Evolutionary conservation across 2,113 vertebrate genomes (phyloP).

Genomic region (Recurvirostra avosetta): DNA sequence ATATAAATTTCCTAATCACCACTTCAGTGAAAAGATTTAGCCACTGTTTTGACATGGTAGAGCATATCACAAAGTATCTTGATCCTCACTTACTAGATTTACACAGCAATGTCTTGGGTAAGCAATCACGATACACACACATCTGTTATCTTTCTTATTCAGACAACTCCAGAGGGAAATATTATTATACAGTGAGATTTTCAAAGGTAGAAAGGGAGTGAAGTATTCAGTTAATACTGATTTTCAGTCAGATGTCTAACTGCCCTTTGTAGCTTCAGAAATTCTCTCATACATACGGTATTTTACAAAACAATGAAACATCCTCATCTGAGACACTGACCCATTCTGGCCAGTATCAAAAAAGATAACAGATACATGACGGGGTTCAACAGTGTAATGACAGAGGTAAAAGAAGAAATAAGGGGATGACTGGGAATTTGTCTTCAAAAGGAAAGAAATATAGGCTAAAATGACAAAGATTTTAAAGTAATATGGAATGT

Average conservation of each 20-base stretch:
- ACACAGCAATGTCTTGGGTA: constrained; percentile 27
- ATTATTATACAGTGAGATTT: constrained; percentile 18
- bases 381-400: neutral
- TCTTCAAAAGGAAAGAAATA: neutral
- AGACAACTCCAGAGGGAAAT: constrained; percentile 46
- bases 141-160: constrained; percentile 45
- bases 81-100: constrained; percentile 29
- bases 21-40: constrained; percentile 27
- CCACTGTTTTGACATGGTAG: constrained; percentile 9
- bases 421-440: neutral
- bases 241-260: constrained; percentile 11
- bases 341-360: neutral
- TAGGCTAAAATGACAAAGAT: neutral
- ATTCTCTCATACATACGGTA: neutral
- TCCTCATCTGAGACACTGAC: neutral
- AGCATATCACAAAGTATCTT: constrained; percentile 35
- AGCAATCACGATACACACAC: constrained; percentile 5
- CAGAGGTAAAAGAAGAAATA: neutral
- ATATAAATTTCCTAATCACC: constrained; percentile 49
- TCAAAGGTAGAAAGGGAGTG: constrained; percentile 19
- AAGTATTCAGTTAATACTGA: constrained; percentile 8
- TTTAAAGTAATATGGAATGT: neutral
- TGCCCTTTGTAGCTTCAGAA: constrained; percentile 1
- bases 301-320: neutral
- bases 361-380: neutral